Base-by-base conservation (phyloP, 2,797 vertebrate genomes). In the Coreius guichenoti region DNA sequence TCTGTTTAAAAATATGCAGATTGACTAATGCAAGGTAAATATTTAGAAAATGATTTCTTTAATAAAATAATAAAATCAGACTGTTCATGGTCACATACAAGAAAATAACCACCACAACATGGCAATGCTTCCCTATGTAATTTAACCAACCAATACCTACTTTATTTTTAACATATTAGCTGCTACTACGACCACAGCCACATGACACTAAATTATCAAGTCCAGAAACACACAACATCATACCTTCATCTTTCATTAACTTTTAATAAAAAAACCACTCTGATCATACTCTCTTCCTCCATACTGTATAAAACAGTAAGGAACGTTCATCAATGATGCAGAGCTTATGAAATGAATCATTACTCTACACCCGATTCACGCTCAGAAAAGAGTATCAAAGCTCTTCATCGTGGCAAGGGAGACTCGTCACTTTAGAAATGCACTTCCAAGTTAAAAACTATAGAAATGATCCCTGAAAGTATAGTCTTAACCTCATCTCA, bases 401-500 rank as follows among this genome's bases (percentile, higher is more conserved):
- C 90, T 93, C 90, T 0, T 93, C 92, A 92, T 93, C 91, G 80
- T 94, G 90, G 92, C 45, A 92, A 76, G 89, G 81, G 90, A 92
- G 90, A 92, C 92, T 82, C 78, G 19, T 80, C 93, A 92, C 84
- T 90, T 93, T 93, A 87, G 88, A 92, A 92, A 89, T 88, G 84
- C 92, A 92, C 91, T 93, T 90, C 94, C 90, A 86, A 93, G 92
- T 92, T 0, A 88, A 0, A 0, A 73, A 93, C 93, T 94, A 94
- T 93, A 95, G 93, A 95, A 95, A 94, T 94, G 93, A 95, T 94
- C 94, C 94, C 94, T 95, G 93, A 95, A 94, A 95, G 94, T 95
- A 95, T 94, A 94, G 93, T 95, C 94, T 93, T 94, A 88, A 56
- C 0, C 0, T 54, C n/a, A n/a, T n/a, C n/a, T 0, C 0, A 0